phyloP scores from a whole-genome alignment of 2,797 vertebrate genomes.

The Chloroceryle inda region DNA sequence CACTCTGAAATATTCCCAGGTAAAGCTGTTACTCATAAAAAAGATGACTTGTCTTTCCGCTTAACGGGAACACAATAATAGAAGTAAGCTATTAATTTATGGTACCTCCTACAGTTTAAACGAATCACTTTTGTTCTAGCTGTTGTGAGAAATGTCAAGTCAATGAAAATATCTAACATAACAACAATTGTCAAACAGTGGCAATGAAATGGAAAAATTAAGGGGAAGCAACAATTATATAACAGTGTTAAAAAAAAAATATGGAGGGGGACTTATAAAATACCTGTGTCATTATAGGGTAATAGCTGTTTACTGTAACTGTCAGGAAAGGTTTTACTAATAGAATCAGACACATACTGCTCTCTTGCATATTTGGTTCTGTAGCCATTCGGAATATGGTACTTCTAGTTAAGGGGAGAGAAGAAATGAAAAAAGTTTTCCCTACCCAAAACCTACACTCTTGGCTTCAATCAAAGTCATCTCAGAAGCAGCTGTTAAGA shows the following conservation, averaged over 20 bases:
- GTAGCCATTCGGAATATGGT: neutral
- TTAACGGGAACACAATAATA: conserved; percentile 65
- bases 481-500: neutral
- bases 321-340: conserved; percentile 5
- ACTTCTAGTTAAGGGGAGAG: neutral
- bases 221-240: neutral
- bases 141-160: conserved; percentile 41
- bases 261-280: neutral
- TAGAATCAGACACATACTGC: neutral
- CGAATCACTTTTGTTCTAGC: conserved; percentile 52
- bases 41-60: conserved; percentile 56
- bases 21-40: conserved; percentile 74
- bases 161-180: conserved; percentile 4
- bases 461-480: neutral
- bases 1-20: conserved; percentile 71
- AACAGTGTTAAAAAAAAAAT: neutral
- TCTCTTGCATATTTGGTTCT: neutral
- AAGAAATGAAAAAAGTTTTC: neutral
- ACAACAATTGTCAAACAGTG: conserved; percentile 15
- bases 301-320: neutral
- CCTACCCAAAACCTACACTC: neutral
- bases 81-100: conserved; percentile 62
- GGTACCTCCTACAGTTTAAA: conserved; percentile 35
- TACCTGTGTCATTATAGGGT: neutral
- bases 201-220: neutral